Evolutionary conservation across 2,113 vertebrate species (phyloP).

Genomic region (Leptosomus discolor): DNA sequence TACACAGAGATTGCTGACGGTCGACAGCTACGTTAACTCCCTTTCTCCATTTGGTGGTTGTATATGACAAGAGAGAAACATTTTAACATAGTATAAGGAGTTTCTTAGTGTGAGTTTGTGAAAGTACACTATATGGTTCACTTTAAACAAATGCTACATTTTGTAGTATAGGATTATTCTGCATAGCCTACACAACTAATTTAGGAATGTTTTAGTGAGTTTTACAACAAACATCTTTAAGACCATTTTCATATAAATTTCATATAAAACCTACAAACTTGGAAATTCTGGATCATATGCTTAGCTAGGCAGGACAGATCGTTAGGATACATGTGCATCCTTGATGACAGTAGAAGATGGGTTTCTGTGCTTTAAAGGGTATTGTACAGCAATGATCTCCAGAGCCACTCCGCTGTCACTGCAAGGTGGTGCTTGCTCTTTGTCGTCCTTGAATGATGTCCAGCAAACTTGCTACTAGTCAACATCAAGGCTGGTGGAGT

Average conservation of each 20-base stretch:
- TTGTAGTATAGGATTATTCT: background rate
- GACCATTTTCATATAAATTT: background rate
- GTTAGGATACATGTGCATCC: background rate
- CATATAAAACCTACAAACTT: background rate
- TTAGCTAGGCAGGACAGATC: background rate
- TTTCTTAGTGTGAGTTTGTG: background rate
- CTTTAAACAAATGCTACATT: background rate
- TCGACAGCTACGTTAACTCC: slow-evolving; percentile 44
- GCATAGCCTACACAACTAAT: background rate
- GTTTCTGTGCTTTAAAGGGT: background rate
- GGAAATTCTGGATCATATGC: background rate
- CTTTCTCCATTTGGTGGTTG: background rate
- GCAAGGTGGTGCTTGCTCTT: background rate
- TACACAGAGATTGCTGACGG: slow-evolving; percentile 3
- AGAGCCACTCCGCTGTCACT: background rate
- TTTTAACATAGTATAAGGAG: background rate
- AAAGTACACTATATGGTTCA: background rate
- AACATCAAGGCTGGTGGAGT: background rate
- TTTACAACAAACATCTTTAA: background rate
- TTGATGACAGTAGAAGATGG: background rate
- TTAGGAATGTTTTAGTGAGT: background rate
- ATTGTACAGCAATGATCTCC: background rate
- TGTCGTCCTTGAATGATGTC: background rate
- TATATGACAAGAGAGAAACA: background rate
- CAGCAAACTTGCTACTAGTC: background rate